Evolutionary conservation across 2,113 vertebrate genomes (phyloP).

Genomic region (Calyptomena viridis): DNA sequence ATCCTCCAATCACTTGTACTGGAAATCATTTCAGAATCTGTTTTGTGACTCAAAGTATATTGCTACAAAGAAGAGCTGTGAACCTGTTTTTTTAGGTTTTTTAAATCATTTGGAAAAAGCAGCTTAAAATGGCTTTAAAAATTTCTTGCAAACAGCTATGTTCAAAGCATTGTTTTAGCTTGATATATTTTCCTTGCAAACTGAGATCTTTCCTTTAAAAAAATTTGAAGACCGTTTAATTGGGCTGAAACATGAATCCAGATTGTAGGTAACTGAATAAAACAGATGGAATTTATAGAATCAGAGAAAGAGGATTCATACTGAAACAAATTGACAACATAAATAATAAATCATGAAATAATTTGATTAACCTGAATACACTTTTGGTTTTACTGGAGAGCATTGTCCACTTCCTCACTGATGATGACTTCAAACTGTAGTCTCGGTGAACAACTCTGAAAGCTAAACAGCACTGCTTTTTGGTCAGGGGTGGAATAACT

Average conservation of each 20-base stretch:
- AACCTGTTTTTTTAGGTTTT: not conserved
- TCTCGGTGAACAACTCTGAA: not conserved
- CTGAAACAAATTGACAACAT: not conserved
- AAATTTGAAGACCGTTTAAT: not conserved
- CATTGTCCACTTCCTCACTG: not conserved
- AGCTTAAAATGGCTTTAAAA: not conserved
- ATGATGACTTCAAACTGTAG: not conserved
- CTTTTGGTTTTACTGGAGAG: not conserved
- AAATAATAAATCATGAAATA: not conserved
- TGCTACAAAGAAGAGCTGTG: not conserved
- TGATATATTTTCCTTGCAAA: not conserved
- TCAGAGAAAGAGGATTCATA: not conserved
- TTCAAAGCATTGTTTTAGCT: not conserved
- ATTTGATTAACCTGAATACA: not conserved
- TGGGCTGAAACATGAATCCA: not conserved
- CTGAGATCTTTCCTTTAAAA: not conserved
- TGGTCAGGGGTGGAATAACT: not conserved
- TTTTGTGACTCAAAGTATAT: not conserved
- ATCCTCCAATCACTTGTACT: not conserved
- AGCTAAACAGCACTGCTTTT: not conserved
- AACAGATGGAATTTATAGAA: not conserved
- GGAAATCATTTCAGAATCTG: not conserved
- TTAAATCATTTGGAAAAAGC: not conserved
- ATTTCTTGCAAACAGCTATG: not conserved
- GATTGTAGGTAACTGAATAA: not conserved